A percentile compares a stretch with the other conserved stretches of the same genome.
phyloP scores from a whole-genome alignment of 2,113 vertebrate genomes.

The Bagarius yarrelli region DNA sequence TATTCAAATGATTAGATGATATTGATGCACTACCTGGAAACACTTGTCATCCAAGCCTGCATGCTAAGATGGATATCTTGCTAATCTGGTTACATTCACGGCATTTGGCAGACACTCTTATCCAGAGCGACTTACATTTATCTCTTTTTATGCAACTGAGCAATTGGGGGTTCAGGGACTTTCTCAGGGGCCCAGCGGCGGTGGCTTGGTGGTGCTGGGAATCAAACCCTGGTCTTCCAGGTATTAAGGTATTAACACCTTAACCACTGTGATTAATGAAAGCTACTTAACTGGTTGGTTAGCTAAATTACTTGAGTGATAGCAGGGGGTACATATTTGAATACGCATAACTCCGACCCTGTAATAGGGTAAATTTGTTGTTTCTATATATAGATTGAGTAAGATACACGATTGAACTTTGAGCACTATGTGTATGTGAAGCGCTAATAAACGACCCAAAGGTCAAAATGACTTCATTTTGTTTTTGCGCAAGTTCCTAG shows the following conservation, averaged over 20 bases:
- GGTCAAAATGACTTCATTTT: conserved; percentile 27
- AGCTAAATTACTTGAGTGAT: not conserved
- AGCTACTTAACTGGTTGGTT: not conserved
- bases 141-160: no score
- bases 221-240: no score
- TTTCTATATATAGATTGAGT: not conserved
- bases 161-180: no score
- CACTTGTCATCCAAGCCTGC: not conserved
- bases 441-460: not conserved
- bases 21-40: not conserved
- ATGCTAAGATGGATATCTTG: not conserved
- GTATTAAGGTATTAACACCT: no score
- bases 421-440: not conserved
- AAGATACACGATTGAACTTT: not conserved
- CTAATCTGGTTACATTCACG: not conserved
- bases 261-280: not conserved
- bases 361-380: no score
- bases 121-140: no score
- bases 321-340: no score
- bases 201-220: no score
- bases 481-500: conserved; percentile 33
- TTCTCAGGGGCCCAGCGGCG: no score
- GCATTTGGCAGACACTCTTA: no score
- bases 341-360: no score
- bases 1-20: not conserved